Base-by-base conservation (phyloP, 1,140 invertebrate genomes). In the Chironomus striatipennis region DNA sequence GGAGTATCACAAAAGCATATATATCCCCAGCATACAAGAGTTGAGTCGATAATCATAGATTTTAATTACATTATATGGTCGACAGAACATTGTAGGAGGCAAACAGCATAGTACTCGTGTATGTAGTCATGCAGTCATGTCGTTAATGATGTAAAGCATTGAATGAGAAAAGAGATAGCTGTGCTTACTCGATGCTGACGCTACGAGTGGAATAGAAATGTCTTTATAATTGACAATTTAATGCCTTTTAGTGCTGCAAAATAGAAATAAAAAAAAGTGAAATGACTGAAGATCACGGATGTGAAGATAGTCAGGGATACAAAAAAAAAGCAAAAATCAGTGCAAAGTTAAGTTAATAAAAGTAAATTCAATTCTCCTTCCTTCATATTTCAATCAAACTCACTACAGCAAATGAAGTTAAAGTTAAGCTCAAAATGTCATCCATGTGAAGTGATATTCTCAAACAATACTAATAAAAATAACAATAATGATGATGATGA, bases 191-290 rank as follows among this genome's bases (percentile, higher is more conserved):
- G 15, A 9, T 47, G n/a, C 15, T n/a, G 12, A n/a, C 5, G 47
- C 12, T 47, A 9, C 12, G n/a, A 34, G 24, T 57, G 47, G 47
- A 57, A 57, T 57, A 57, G 47, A 57, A 57, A 57, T 57, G 47
- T 57, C 47, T 57, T n/a, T n/a, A 57, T 57, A 57, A 57, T n/a
- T 57, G 47, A 57, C 47, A 57, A 57, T 57, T 57, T 57, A 57
- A 57, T 57, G 47, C 12, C 47, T 57, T 57, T 47, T 57, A 57
- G 47, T 57, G 5, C n/a, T 57, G 12, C 15, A 57, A 12, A 5
- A 57, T n/a, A 57, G 15, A n/a, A 57, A 57, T 57, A 57, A 57
- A 57, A 15, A n/a, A 57, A 10, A n/a, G n/a, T 12, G 47, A 10
- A n/a, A 15, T 12, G 47, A 5, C 12, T 57, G 47, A 57, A 57